These are phyloP conservation scores for Toxotes chatareus DNA, from an alignment of 2,113 vertebrate genomes.

Conservation along the genomic window DNA sequence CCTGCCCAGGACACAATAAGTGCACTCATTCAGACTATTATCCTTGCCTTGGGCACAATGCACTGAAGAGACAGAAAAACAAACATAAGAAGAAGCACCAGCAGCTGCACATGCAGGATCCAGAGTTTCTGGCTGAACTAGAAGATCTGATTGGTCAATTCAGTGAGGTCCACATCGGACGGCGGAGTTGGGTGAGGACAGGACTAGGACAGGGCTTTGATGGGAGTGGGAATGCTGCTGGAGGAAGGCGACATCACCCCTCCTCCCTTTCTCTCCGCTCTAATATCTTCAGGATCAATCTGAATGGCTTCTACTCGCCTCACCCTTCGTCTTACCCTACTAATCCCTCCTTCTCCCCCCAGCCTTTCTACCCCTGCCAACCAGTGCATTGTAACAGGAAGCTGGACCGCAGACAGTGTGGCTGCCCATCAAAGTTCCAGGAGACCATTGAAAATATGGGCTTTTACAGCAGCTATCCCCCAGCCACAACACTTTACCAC, in stretches of 20 bases:
- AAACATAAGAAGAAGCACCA: conserved; percentile 98
- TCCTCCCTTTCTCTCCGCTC: conserved; percentile 91
- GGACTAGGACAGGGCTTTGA: conserved; percentile 65
- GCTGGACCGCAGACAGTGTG: conserved; percentile 92
- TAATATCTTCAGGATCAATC: conserved; percentile 92
- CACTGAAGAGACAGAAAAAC: conserved; percentile 93
- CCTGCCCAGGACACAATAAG: conserved; percentile 75
- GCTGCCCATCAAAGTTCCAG: conserved; percentile 92
- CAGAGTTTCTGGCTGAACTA: conserved; percentile 92
- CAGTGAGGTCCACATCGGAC: conserved; percentile 92
- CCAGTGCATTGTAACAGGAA: conserved; percentile 92
- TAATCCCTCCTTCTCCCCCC: conserved; percentile 78
- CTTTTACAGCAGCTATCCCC: conserved; percentile 93
- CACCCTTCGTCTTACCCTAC: conserved; percentile 80
- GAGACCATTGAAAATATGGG: conserved; percentile 93
- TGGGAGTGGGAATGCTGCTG: conserved; percentile 54
- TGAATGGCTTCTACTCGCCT: conserved; percentile 96
- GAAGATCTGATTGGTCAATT: conserved; percentile 92
- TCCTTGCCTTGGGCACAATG: conserved; percentile 90
- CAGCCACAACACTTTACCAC: conserved; percentile 91
- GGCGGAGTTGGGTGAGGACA: conserved; percentile 84
- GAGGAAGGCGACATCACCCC: conserved; percentile 86
- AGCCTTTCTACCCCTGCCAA: conserved; percentile 88
- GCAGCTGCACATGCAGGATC: conserved; percentile 91
- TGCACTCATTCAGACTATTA: conserved; percentile 72